Base-by-base conservation (phyloP, 2,797 vertebrate species). In the Diceros bicornis region DNA sequence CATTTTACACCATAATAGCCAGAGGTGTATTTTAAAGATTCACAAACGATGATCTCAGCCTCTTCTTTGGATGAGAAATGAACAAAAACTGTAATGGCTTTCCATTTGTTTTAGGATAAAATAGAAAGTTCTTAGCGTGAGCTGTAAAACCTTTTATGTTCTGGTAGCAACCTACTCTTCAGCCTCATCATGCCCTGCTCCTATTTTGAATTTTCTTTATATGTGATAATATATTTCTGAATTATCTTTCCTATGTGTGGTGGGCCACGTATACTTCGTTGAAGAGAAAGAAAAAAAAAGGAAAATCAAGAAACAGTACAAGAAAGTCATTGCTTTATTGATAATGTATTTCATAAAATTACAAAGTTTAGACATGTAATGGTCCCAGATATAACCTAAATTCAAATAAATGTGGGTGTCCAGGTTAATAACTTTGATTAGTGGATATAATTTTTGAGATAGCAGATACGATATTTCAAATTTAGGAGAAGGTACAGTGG, bases 251-350 rank as follows among this genome's bases (percentile, higher is more conserved):
- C 55, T 62, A 6, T 14, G 10, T 93, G 5, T 37, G 32, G 59
- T 8, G 68, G 59, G 16, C 0, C 14, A 6, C 6, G 21, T 85
- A 4, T 1, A 66, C 27, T 91, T 62, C 69, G 21, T 69, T 75
- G 61, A 94, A 81, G 71, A 32, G n/a, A 50, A 64, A 81, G 71
- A 32, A n/a, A 50, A 64, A 64, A 79, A 83, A 59, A 61, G 34
- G 7, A 2, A 95, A 90, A 90, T 13, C 2, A 89, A 44, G 17
- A 83, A 57, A 27, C 81, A 71, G n/a, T 23, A 69, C 29, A 34
- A 72, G 21, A 29, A 85, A 27, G 7, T 47, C 3, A 74, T 23
- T 61, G 8, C 55, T 93, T 96, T 95, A 93, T 93, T 96, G 77
- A 25, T 66, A 41, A 14, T 9, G 4, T 44, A 10, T 57, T 77